phyloP scores from a whole-genome alignment of 2,797 vertebrate species.

The Spinibarbus caldwelli region DNA sequence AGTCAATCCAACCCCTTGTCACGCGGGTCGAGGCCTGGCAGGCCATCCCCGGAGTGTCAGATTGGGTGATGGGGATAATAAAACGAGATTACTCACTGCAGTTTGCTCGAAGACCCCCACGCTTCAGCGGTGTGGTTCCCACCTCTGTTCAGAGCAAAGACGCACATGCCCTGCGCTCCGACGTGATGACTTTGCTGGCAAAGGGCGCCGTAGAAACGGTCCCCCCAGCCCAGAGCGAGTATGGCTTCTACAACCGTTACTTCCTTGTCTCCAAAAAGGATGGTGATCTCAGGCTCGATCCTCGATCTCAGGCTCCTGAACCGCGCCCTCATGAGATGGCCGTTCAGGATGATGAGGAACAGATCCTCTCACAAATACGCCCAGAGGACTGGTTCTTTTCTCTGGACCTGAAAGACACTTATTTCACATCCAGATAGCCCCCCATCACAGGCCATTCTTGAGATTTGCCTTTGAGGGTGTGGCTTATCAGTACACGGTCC shows the following conservation, averaged over 20 bases:
- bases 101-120: background rate
- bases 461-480: background rate
- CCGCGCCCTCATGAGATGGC: accelerated
- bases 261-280: background rate
- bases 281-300: background rate
- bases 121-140: background rate
- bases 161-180: background rate
- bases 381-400: too few relatives aligned
- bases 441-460: too few relatives aligned
- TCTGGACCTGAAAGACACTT: too few relatives aligned
- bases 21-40: background rate
- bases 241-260: background rate
- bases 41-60: too few relatives aligned
- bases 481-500: background rate
- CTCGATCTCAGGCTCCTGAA: background rate
- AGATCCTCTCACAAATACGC: too few relatives aligned
- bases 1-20: background rate
- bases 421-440: too few relatives aligned
- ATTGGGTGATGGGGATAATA: background rate
- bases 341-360: too few relatives aligned
- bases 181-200: background rate
- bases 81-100: too few relatives aligned
- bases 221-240: background rate
- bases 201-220: background rate
- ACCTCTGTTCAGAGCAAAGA: background rate